These are phyloP conservation scores for Drosophila ohnishii DNA, from an alignment of 1,140 invertebrate species.

Conservation along the genomic window DNA sequence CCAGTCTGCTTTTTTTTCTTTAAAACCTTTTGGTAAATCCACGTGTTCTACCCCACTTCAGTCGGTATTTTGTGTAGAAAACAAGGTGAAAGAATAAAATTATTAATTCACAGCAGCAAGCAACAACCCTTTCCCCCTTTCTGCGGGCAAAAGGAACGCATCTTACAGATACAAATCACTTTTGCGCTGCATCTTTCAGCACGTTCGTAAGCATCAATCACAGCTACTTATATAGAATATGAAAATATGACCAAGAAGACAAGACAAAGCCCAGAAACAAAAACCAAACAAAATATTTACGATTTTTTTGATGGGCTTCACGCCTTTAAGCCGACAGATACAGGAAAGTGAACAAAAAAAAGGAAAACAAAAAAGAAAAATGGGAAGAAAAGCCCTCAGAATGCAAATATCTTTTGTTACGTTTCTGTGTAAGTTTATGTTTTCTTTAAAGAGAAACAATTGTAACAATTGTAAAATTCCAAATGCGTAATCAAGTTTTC, in stretches of 20 bases:
- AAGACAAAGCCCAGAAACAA: conserved; percentile 43
- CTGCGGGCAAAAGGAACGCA: conserved; percentile 27
- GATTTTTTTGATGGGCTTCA: conserved; percentile 69
- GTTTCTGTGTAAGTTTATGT: conserved; percentile 21
- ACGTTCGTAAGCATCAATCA: conserved; percentile 74
- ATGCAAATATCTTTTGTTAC: conserved; percentile 51
- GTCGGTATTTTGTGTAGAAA: neutral
- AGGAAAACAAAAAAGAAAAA: conserved; percentile 11
- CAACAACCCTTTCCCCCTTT: conserved; percentile 2
- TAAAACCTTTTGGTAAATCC: conserved; percentile 12
- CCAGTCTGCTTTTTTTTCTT: neutral
- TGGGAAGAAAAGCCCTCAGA: conserved; percentile 59
- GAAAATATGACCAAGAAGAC: conserved; percentile 63
- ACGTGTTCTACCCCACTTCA: conserved; percentile 28
- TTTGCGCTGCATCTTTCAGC: conserved; percentile 73
- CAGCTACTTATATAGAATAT: conserved; percentile 74
- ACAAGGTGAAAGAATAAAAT: conserved; percentile 27
- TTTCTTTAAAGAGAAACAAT: neutral
- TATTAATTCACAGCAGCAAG: conserved; percentile 58
- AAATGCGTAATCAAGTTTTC: neutral
- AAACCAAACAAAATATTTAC: conserved; percentile 75
- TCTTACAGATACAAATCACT: conserved; percentile 72
- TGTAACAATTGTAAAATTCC: neutral
- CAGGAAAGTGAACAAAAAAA: conserved; percentile 36
- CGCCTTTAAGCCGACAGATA: conserved; percentile 78